phyloP scores from a whole-genome alignment of 1,140 invertebrate genomes.

The Trichonephila clavipes region DNA sequence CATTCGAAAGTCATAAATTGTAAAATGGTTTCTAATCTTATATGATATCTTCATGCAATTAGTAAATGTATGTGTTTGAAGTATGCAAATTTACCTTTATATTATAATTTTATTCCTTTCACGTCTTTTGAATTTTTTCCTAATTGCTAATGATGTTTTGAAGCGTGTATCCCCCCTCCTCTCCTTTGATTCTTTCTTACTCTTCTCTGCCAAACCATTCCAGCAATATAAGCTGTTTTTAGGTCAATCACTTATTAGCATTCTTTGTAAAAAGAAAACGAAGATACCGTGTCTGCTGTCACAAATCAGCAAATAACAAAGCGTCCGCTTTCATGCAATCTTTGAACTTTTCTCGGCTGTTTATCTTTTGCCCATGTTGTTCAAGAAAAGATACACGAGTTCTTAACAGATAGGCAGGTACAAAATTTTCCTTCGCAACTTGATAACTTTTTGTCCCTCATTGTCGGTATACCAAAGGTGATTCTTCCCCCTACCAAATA shows the following conservation, averaged over 20 bases:
- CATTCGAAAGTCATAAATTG: too few species aligned
- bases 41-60: too few species aligned
- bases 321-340: background rate
- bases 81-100: too few species aligned
- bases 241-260: background rate
- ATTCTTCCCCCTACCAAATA: background rate
- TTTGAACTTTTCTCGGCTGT: constrained; percentile 33
- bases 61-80: too few species aligned
- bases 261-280: background rate
- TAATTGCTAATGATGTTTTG: background rate
- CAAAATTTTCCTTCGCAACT: background rate
- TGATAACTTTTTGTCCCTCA: background rate
- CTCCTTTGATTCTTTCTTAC: too few species aligned
- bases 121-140: background rate
- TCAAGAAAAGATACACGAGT: background rate
- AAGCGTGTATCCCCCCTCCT: too few species aligned
- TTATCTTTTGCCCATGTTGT: constrained; percentile 21
- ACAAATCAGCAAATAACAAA: background rate
- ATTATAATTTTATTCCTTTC: background rate
- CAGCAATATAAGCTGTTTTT: too few species aligned
- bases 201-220: too few species aligned
- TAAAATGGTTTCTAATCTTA: too few species aligned
- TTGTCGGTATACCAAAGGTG: background rate
- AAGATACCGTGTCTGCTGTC: background rate
- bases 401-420: constrained; percentile 24